Evolutionary conservation across 2,113 vertebrate species (phyloP).

Genomic region (Piaya cayana): DNA sequence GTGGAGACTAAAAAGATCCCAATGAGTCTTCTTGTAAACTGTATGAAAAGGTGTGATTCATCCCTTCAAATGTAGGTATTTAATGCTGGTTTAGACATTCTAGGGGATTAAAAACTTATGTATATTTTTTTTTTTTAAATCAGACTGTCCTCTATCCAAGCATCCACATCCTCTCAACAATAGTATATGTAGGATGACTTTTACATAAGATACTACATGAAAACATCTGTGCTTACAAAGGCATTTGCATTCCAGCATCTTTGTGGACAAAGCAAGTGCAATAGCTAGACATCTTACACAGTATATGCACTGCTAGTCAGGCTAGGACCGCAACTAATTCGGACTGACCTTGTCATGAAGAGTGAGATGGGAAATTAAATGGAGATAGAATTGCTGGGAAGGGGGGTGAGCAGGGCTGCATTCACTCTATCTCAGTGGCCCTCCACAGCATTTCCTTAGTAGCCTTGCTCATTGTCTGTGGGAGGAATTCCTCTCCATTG

Average conservation of each 20-base stretch:
- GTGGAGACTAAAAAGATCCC: background rate
- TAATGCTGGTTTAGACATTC: background rate
- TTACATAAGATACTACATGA: background rate
- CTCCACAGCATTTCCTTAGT: background rate
- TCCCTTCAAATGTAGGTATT: background rate
- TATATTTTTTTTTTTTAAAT: background rate
- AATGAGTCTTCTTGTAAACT: background rate
- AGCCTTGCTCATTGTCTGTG: accelerated
- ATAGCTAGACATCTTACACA: background rate
- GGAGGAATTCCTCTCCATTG: background rate
- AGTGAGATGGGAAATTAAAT: background rate
- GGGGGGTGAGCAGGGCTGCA: background rate
- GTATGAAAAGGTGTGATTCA: background rate
- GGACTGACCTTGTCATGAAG: background rate
- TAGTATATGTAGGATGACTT: background rate
- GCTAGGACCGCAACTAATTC: background rate
- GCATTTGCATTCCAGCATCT: background rate
- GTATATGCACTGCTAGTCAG: background rate
- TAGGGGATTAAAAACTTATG: background rate
- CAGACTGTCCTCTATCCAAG: background rate
- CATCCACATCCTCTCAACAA: background rate
- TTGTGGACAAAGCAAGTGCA: background rate
- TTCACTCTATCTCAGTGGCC: background rate
- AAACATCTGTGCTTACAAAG: background rate
- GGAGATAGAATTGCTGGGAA: background rate